Conservation (phyloP, 1,140 invertebrate genomes). For the Pinna nobilis region DNA sequence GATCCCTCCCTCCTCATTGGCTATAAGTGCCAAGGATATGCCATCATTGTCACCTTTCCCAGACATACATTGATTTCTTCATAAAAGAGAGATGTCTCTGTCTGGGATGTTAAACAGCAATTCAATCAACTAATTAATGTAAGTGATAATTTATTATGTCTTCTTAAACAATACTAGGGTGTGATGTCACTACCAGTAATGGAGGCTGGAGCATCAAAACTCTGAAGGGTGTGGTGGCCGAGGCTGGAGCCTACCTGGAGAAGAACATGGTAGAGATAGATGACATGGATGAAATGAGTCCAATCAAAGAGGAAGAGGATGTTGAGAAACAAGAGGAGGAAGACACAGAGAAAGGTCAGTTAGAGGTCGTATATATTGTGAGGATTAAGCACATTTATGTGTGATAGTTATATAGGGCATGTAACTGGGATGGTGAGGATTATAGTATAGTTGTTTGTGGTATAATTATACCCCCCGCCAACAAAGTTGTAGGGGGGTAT, state of each 20-base stretch:
- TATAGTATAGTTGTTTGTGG: background rate
- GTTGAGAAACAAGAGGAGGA: slow-evolving; percentile 38
- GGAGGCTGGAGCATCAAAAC: slow-evolving; percentile 71
- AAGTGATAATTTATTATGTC: background rate
- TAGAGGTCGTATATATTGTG: no score
- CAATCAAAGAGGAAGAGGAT: slow-evolving; percentile 34
- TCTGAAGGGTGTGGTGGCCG: slow-evolving; percentile 63
- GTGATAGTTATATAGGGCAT: no score
- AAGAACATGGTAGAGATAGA: slow-evolving; percentile 22
- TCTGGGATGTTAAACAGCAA: no score
- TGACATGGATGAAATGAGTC: slow-evolving; percentile 19
- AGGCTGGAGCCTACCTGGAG: slow-evolving; percentile 67
- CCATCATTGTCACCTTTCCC: no score
- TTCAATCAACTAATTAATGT: no score
- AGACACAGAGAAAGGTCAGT: slow-evolving; percentile 26
- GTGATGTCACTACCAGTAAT: slow-evolving; percentile 56
- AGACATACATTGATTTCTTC: no score
- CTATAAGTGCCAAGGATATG: no score
- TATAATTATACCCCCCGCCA: no score
- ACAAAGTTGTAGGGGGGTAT: no score
- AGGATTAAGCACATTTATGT: no score
- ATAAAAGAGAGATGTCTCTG: no score
- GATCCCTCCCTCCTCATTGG: no score
- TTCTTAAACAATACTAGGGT: slow-evolving; percentile 40
- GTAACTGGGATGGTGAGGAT: background rate